Base-by-base conservation (phyloP, 2,113 vertebrate genomes). In the Zosterops pallidus region DNA sequence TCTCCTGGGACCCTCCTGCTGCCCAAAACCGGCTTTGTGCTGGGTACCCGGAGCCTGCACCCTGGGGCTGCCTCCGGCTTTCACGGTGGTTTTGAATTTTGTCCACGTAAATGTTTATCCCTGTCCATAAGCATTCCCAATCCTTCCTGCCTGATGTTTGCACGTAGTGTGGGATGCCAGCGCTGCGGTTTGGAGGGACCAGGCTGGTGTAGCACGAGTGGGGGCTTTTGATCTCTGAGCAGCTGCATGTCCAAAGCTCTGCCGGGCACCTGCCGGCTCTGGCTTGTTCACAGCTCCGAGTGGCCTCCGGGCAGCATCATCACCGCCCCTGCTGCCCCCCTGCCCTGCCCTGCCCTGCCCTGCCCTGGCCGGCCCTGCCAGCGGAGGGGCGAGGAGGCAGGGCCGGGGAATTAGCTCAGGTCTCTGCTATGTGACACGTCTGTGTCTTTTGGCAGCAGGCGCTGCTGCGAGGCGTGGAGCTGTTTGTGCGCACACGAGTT, bases 391-490 rank as follows among this genome's bases (percentile, higher is more conserved):
- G 4, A 86, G 74, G 59, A 69, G 68, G 46, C 72, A 56, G 64
- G 41, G 23, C 50, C 3, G 6, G 59, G 35, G 74, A 64, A 70
- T 92, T 79, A 92, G 75, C 79, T 95, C 90, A 94, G 50, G 42
- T 87, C 92, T 94, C 55, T 94, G 93, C 85, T 93, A 77, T 83
- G 93, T 55, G 75, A 69, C 46, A 14, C 2, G 37, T 57, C 79
- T 59, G 55, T 46, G 74, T 79, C 21, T 1, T 33, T 18, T 76
- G 84, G 89, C 84, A 87, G 28, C 6, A 1, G 46, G 46, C 67
- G 1, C 60, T 19, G 3, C 62, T 25, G 28, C 4, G 6, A 76
- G 62, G 50, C 8, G 3, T 18, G 53, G 64, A 55, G 5, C 46
- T 33, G 28, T 26, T 55, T 47, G 86, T 64, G 52, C 2, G 3